A percentile compares a stretch with the other conserved stretches of the same genome.
Evolutionary conservation across 2,888 invertebrate species (phyloP).

Genomic region (Serripes groenlandicus): DNA sequence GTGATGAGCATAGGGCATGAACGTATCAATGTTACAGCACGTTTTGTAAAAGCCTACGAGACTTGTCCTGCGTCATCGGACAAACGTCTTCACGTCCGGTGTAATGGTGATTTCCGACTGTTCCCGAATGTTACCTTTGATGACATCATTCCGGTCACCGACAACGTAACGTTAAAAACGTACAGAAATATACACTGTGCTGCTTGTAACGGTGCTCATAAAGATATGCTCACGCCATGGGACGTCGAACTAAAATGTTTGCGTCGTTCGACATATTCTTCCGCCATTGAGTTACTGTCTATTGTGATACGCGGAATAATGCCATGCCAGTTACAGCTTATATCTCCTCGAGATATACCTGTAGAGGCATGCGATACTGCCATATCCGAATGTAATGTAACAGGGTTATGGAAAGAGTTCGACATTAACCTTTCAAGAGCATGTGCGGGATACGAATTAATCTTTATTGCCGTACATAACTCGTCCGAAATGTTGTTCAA

Average conservation of each 20-base stretch:
- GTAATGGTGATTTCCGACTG: neutral
- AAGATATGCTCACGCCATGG: neutral
- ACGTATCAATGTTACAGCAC: neutral
- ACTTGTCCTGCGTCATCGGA: neutral
- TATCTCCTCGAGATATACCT: neutral
- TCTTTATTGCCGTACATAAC: neutral
- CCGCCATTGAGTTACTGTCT: neutral
- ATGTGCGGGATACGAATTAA: constrained; percentile 16
- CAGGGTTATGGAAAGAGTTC: constrained; percentile 22
- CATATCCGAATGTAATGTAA: neutral
- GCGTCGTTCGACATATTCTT: neutral
- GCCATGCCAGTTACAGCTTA: neutral
- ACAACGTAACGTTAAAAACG: neutral
- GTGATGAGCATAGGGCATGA: neutral
- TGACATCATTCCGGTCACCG: constrained; percentile 20
- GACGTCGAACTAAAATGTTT: neutral
- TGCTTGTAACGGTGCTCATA: constrained; percentile 15
- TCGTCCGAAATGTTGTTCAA: neutral
- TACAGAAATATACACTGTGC: constrained; percentile 40
- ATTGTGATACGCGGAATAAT: neutral
- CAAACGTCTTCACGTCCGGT: neutral
- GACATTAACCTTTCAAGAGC: neutral
- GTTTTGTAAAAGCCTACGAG: neutral
- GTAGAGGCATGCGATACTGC: neutral
- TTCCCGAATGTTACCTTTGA: neutral